These are phyloP conservation scores for Eubasilissa splendida DNA, from an alignment of 2,888 invertebrate genomes.

Conservation along the genomic window DNA sequence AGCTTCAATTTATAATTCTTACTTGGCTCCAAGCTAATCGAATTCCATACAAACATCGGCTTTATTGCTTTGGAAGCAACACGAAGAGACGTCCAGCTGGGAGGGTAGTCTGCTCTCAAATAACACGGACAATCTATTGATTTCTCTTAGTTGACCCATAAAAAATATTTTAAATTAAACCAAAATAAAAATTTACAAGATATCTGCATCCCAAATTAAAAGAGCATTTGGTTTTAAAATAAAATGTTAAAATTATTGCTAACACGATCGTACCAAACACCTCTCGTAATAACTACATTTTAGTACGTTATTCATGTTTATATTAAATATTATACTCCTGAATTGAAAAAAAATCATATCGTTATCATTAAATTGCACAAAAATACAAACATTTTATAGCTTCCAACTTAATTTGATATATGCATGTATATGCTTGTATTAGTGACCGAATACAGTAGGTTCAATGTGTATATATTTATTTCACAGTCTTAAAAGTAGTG, in stretches of 20 bases:
- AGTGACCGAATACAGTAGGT: no score
- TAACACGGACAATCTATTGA: slow-evolving; percentile 36
- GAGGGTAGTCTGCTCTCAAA: slow-evolving; percentile 30
- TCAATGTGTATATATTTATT: no score
- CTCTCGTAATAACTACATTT: background rate
- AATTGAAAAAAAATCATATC: no score
- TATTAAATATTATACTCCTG: no score
- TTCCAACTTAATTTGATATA: no score
- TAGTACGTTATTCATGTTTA: background rate
- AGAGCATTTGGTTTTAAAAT: background rate
- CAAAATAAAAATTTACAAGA: background rate
- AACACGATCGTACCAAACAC: background rate
- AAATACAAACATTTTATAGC: no score
- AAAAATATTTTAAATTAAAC: slow-evolving; percentile 18
- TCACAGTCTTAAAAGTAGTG: no score
- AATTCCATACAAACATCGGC: slow-evolving; percentile 54
- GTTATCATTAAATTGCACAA: no score
- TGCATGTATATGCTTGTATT: no score
- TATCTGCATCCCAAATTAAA: background rate
- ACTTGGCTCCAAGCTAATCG: slow-evolving; percentile 51
- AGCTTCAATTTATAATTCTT: slow-evolving; percentile 33
- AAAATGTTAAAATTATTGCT: background rate
- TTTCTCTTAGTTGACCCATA: slow-evolving; percentile 27
- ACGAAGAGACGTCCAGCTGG: slow-evolving; percentile 41
- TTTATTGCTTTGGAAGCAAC: slow-evolving; percentile 50